Evolutionary conservation across 2,797 vertebrate species (phyloP).

Genomic region (Naso thynnoides): DNA sequence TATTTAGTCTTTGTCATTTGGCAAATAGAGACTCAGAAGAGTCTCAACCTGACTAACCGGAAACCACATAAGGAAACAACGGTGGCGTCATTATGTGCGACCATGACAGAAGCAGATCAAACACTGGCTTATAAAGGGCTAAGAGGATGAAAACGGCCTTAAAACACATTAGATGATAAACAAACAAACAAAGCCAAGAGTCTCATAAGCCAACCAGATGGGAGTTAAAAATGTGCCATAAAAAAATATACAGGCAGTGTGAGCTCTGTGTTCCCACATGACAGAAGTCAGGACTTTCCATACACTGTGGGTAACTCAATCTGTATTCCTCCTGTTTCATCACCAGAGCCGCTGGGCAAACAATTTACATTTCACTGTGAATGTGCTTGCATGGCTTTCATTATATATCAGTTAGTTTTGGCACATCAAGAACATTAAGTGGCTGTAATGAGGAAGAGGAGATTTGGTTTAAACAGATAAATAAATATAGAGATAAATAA

Average conservation of each 20-base stretch:
- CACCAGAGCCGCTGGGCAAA: constrained; percentile 66
- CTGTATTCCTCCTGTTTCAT: constrained; percentile 62
- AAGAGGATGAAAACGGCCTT: constrained; percentile 60
- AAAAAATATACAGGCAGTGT: constrained; percentile 47
- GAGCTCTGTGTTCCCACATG: constrained; percentile 63
- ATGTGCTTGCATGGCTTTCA: constrained; percentile 58
- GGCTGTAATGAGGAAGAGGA: constrained; percentile 66
- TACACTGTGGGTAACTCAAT: constrained; percentile 57
- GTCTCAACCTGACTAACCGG: constrained; percentile 36
- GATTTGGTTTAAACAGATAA: constrained; percentile 63
- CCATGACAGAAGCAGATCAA: constrained; percentile 63
- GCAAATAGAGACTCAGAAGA: constrained; percentile 46
- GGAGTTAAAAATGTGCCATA: constrained; percentile 52
- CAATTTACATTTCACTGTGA: constrained; percentile 72
- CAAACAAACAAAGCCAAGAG: constrained; percentile 72
- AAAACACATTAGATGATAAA: constrained; percentile 77
- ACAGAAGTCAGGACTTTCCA: constrained; percentile 71
- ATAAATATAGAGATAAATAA: constrained; percentile 76
- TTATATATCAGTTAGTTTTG: constrained; percentile 70
- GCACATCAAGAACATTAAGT: constrained; percentile 62
- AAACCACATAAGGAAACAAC: constrained; percentile 47
- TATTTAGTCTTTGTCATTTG: constrained; percentile 34
- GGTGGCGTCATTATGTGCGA: constrained; percentile 8
- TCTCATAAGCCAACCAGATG: constrained; percentile 71
- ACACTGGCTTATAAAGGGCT: constrained; percentile 44